Evolutionary conservation across 1,140 invertebrate genomes (phyloP), one percentile per base, ranked within the genome.

Genomic region (Drosophila kepulauana): DNA sequence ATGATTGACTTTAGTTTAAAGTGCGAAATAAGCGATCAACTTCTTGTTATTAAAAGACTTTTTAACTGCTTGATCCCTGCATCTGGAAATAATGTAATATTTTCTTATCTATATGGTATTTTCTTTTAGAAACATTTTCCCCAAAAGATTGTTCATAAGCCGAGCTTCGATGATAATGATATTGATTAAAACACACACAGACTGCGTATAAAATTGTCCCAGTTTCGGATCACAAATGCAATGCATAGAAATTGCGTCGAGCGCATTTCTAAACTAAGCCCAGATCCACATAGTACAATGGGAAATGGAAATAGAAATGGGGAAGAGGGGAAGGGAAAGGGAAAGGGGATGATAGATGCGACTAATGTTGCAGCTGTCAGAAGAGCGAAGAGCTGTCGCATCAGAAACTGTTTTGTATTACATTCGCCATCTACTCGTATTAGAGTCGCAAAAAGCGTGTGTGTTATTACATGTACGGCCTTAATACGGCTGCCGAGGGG

Each of bases 381-480:
- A 49, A 52, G 25, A 52, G 49, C 2, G 49, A 52, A 30, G 20
- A 25, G 1, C n/a, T 5, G 25, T 48, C 16, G 54, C 54, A 54
- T 33, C 54, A 57, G 33, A 57, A 56, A 56, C 10, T 38, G 52
- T 30, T 25, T 25, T 56, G 30, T 51, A 25, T 43, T 43, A 57
- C 33, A 57, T 57, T 56, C 38, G 30, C 52, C 30, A 51, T 51
- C n/a, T 8, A 38, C 25, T 13, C 11, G 10, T 20, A 49, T 49
- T 49, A 49, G 46, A 49, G 46, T 28, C 41, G 49, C 20, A 52
- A 49, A 64, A 64, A 64, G 51, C 35, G 62, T 52, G 28, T 54
- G 62, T 52, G 62, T 64, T 38, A 54, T 54, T 52, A 54, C 62
- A 64, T 51, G 61, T 63, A 38, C 30, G 30, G 52, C 49, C 49